A percentile compares a stretch with the other conserved stretches of the same genome.
These are phyloP conservation scores for Corvus cornix DNA, from an alignment of 2,113 vertebrate species.

Conservation along the genomic window DNA sequence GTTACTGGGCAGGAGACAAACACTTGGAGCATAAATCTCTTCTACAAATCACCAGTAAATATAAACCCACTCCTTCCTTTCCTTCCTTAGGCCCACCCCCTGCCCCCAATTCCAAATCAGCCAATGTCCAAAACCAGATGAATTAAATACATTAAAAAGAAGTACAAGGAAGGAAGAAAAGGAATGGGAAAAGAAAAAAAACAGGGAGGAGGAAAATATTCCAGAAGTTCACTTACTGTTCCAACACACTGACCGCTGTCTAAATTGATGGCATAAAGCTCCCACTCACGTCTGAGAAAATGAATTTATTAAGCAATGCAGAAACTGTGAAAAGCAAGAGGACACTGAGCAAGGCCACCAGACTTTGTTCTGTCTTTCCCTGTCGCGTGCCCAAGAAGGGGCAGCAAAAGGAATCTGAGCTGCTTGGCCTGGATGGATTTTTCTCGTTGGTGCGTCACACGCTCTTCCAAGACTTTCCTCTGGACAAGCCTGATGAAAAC, in stretches of 20 bases:
- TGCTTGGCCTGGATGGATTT: not conserved
- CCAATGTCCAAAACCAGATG: not conserved
- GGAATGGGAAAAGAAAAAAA: not conserved
- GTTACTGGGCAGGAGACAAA: not conserved
- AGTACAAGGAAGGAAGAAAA: not conserved
- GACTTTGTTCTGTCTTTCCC: not conserved
- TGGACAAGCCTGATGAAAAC: not conserved
- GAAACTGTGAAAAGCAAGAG: not conserved
- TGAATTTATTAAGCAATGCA: slow-evolving; percentile 13
- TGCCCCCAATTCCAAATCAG: not conserved
- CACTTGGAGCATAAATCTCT: not conserved
- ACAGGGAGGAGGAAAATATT: not conserved
- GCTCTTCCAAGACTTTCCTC: not conserved
- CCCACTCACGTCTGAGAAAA: not conserved
- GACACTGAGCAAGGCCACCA: not conserved
- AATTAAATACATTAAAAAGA: not conserved
- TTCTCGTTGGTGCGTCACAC: rapidly evolving
- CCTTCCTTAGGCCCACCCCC: not conserved
- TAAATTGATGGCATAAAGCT: not conserved
- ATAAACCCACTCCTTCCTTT: not conserved
- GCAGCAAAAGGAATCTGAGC: not conserved
- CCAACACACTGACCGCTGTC: not conserved
- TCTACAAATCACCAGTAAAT: not conserved
- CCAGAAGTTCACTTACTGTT: not conserved
- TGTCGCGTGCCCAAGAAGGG: not conserved